A percentile compares a stretch with the other conserved stretches of the same genome.
phyloP scores from a whole-genome alignment of 2,113 vertebrate species.

The Hiodon tergisus region DNA sequence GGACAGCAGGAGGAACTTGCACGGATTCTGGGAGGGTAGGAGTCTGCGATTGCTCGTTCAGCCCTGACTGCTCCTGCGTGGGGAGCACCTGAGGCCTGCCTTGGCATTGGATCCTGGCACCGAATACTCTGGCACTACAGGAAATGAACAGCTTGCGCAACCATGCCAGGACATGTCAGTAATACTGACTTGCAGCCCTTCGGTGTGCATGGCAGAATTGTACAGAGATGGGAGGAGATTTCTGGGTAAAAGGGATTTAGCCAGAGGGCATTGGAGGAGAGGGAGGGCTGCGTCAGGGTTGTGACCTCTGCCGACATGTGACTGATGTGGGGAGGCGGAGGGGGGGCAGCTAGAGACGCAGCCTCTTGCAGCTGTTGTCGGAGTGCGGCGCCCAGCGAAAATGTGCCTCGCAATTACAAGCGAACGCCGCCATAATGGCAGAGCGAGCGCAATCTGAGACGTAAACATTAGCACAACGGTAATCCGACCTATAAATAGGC shows the following conservation, averaged over 20 bases:
- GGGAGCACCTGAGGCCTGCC: not conserved
- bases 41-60: too few species aligned
- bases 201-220: not conserved
- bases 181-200: not conserved
- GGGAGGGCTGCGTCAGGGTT: not conserved
- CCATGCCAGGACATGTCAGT: not conserved
- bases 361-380: not conserved
- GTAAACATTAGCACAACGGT: constrained; percentile 57
- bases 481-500: constrained; percentile 59
- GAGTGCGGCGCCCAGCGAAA: constrained; percentile 1
- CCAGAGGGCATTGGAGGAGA: not conserved
- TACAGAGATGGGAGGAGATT: not conserved
- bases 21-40: too few species aligned
- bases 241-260: not conserved
- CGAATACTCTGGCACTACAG: not conserved
- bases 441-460: constrained; percentile 53
- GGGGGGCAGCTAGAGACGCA: not conserved
- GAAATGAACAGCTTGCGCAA: not conserved
- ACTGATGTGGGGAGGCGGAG: too few species aligned
- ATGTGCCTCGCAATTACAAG: constrained; percentile 42
- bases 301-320: not conserved
- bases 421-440: constrained; percentile 52
- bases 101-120: not conserved
- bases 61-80: not conserved
- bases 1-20: too few species aligned